Conservation (phyloP, 2,797 vertebrate species). For the Morelia viridis region DNA sequence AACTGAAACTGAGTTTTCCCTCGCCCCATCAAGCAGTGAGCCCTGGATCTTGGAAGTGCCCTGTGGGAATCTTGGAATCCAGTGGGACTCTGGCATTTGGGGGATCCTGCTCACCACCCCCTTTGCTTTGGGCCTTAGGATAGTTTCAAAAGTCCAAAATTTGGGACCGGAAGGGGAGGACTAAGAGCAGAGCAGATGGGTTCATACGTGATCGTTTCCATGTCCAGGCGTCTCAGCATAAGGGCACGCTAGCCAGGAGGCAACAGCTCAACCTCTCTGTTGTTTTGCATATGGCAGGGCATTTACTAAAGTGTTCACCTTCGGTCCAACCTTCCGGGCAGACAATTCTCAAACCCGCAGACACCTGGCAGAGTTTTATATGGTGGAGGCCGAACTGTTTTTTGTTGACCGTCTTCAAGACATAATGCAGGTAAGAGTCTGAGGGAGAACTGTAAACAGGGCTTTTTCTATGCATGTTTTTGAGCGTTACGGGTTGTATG, state of each 20-base stretch:
- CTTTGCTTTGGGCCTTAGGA: no score
- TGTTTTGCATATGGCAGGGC: slow-evolving; percentile 73
- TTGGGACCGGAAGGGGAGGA: no score
- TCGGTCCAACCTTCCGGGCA: slow-evolving; percentile 92
- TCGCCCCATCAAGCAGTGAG: no score
- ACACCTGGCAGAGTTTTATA: slow-evolving; percentile 96
- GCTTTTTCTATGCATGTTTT: not conserved
- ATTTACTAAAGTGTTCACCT: slow-evolving; percentile 88
- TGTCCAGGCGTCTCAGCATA: not conserved
- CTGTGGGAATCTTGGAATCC: no score
- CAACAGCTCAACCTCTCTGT: not conserved
- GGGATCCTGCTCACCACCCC: no score
- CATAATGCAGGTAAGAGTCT: slow-evolving; percentile 81
- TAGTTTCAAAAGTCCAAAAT: no score
- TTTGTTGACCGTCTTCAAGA: slow-evolving; percentile 88
- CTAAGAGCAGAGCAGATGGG: no score
- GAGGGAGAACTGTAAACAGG: not conserved
- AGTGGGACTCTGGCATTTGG: no score
- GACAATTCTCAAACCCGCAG: slow-evolving; percentile 94
- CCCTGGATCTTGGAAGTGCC: no score
- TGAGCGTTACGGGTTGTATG: not conserved
- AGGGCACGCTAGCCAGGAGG: not conserved
- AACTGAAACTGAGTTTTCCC: no score
- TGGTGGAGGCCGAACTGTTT: slow-evolving; percentile 95
- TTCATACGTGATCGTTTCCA: not conserved